Evolutionary conservation across 1,140 invertebrate genomes (phyloP), one percentile per base, ranked within the genome.

Genomic region (Contarinia nasturtii): DNA sequence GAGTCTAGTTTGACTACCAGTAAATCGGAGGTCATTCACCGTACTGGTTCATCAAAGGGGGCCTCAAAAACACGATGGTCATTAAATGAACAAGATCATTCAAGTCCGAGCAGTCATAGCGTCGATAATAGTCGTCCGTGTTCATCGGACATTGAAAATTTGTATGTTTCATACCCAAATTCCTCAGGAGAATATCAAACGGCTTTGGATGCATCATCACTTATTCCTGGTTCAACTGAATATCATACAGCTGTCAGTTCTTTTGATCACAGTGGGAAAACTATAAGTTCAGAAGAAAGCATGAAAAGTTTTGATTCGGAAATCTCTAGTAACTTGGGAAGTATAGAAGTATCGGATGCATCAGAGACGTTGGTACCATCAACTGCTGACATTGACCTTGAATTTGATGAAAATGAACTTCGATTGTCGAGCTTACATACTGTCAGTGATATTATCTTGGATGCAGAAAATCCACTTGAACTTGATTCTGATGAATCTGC

Each of bases 321-420:
- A 61, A 86, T 82, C 53, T 90, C 86, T 1, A 86, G 85, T 40
- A 82, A 90, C 63, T 67, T 90, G 44, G 85, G 78, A 7, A 89
- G 86, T 60, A 73, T 89, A 52, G 86, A 91, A 68, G 80, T 84
- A 7, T 89, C 86, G 41, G 88, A 92, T 63, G 70, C 84, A 19
- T 90, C 86, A 1, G 89, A 92, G 68, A 93, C 89, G 7, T 60
- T 93, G 33, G 80, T 93, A 12, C 80, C 86, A 7, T 89, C 86
- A 11, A 78, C 78, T 12, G 69, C 71, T 15, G 79, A 81, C 7
- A 67, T 65, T n/a, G 40, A 38, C 34, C n/a, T 45, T 15, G 45
- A 48, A 2, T 15, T 15, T 12, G 22, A 47, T 19, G 34, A 45
- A 44, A 33, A 12, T 33, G 43, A 44, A 44, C 20, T 7, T 2